phyloP scores from a whole-genome alignment of 2,113 vertebrate genomes.

The Raphicerus campestris region DNA sequence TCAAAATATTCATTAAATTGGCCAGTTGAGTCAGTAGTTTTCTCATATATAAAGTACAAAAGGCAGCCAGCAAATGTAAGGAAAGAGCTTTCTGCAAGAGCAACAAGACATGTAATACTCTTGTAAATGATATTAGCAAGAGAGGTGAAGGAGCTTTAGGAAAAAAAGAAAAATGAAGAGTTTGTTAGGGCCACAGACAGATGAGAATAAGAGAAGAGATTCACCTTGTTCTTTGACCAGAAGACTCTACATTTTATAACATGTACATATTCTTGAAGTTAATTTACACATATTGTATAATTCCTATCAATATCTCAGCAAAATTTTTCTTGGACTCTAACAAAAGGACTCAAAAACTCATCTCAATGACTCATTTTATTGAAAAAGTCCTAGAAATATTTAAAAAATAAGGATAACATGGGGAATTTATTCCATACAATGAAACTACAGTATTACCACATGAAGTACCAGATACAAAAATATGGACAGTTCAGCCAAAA shows the following conservation, averaged over 20 bases:
- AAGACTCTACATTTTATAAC: background rate
- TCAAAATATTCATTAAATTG: background rate
- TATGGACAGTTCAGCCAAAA: background rate
- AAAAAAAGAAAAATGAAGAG: background rate
- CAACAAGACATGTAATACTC: rapidly evolving
- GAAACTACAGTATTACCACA: background rate
- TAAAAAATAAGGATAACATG: background rate
- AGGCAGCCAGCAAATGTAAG: background rate
- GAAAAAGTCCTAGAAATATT: background rate
- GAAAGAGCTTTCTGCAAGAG: background rate
- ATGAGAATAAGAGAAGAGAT: background rate
- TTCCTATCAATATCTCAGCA: background rate
- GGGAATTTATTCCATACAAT: background rate
- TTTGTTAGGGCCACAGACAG: background rate
- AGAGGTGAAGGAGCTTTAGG: background rate
- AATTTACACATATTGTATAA: background rate
- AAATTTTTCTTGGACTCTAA: background rate
- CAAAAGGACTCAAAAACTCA: background rate
- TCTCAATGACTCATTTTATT: background rate
- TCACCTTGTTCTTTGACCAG: background rate
- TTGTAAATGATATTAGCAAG: background rate
- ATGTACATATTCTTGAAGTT: background rate
- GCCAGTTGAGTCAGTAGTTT: background rate
- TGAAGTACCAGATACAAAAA: background rate
- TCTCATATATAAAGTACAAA: background rate